A percentile compares a stretch with the other conserved stretches of the same genome.
phyloP scores from a whole-genome alignment of 2,797 vertebrate genomes.

The Manis javanica region DNA sequence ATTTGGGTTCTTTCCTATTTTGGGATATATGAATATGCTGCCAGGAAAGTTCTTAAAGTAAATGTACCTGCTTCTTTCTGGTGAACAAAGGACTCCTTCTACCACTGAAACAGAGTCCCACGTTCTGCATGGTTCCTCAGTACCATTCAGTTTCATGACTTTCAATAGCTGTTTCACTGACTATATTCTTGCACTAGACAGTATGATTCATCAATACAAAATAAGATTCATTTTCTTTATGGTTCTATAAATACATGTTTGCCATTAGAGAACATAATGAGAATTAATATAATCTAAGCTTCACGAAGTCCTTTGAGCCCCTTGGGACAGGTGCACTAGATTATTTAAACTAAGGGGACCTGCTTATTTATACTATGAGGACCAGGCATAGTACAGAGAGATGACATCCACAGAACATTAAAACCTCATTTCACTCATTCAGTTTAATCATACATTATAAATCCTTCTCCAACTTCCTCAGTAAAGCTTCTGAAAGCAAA shows the following conservation, averaged over 20 bases:
- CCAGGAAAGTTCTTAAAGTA: constrained; percentile 4
- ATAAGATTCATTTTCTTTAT: not conserved
- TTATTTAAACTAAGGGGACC: not conserved
- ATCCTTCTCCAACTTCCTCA: not conserved
- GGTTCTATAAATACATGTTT: not conserved
- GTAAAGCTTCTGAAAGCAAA: not conserved
- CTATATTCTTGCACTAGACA: not conserved
- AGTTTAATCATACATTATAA: not conserved
- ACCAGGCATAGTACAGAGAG: not conserved
- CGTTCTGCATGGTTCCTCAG: not conserved
- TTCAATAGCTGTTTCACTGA: not conserved
- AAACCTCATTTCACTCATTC: not conserved
- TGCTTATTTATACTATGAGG: not conserved
- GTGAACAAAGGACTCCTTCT: not conserved
- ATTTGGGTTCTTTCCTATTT: not conserved
- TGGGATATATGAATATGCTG: not conserved
- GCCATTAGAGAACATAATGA: not conserved
- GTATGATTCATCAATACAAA: not conserved
- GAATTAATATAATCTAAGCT: not conserved
- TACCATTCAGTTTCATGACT: not conserved
- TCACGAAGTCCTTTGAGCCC: not conserved
- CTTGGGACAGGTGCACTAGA: not conserved
- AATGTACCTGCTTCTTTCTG: not conserved
- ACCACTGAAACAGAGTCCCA: not conserved
- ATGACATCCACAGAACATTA: not conserved